Conservation (phyloP, 2,888 invertebrate genomes). For the Leptarthrus brevirostris region DNA sequence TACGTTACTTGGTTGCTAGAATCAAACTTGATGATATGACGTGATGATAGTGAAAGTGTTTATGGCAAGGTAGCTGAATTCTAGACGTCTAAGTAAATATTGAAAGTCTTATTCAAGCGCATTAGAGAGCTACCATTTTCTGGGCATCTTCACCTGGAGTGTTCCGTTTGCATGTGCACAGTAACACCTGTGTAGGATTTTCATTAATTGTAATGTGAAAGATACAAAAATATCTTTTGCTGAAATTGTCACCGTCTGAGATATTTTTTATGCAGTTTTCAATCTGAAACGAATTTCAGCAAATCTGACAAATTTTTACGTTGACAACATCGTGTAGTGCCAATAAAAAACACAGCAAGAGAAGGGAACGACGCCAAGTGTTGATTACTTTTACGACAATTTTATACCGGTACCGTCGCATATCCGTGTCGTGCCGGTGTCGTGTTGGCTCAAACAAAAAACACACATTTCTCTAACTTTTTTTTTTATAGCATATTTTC, state of each 20-base stretch:
- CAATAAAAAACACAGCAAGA: slow-evolving; percentile 2
- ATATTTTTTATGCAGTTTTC: too few relatives aligned
- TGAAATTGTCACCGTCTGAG: too few relatives aligned
- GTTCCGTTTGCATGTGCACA: too few relatives aligned
- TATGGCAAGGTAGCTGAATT: slow-evolving; percentile 25
- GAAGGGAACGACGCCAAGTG: background rate
- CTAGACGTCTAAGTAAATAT: slow-evolving; percentile 35
- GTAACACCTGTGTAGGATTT: too few relatives aligned
- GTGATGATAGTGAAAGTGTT: slow-evolving; percentile 27
- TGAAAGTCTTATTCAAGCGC: slow-evolving; percentile 12
- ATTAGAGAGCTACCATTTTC: slow-evolving; percentile 5
- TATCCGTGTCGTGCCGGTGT: slow-evolving; percentile 1
- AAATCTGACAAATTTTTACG: too few relatives aligned
- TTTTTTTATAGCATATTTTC: slow-evolving; percentile 12
- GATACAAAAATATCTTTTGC: too few relatives aligned
- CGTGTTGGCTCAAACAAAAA: slow-evolving; percentile 27
- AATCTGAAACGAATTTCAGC: too few relatives aligned
- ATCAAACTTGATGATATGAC: too few relatives aligned
- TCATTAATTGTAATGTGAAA: too few relatives aligned
- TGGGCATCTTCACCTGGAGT: background rate
- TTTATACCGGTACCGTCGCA: slow-evolving; percentile 2
- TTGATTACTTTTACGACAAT: slow-evolving; percentile 31
- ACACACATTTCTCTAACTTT: background rate
- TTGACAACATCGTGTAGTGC: too few relatives aligned
- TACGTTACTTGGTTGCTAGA: too few relatives aligned